Percentiles rank a stretch among this genome's conserved stretches.
phyloP scores from a whole-genome alignment of 1,140 invertebrate species.

The Glossosoma conforme region DNA sequence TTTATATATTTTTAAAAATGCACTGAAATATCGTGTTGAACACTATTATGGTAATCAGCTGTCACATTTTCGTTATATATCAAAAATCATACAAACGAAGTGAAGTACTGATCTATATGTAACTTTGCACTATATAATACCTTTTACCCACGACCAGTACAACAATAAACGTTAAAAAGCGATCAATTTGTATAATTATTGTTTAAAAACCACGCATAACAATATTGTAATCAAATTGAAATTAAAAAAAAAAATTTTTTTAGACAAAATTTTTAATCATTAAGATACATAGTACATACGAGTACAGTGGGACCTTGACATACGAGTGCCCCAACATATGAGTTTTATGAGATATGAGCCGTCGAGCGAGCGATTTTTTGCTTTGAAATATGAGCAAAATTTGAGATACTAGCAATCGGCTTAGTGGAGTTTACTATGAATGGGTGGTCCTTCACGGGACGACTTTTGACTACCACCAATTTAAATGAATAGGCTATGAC shows the following conservation, averaged over 20 bases:
- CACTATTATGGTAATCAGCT: slow-evolving; percentile 10
- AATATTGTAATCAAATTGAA: background rate
- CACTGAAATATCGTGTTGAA: slow-evolving; percentile 26
- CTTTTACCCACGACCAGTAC: background rate
- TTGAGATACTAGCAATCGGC: no score
- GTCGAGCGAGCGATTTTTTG: no score
- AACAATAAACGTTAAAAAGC: background rate
- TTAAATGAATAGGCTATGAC: no score
- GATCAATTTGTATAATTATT: background rate
- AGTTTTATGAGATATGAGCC: no score
- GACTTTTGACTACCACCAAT: no score
- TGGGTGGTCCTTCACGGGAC: no score
- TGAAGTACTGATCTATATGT: slow-evolving; percentile 16
- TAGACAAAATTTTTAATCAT: no score
- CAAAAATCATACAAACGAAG: slow-evolving; percentile 13
- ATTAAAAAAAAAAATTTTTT: background rate
- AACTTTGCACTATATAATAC: background rate
- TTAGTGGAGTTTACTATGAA: no score
- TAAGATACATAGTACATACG: no score
- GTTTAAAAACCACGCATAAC: background rate
- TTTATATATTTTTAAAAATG: slow-evolving; percentile 21
- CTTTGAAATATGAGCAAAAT: no score
- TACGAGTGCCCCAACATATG: no score
- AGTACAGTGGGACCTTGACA: no score
- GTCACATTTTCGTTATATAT: slow-evolving; percentile 9